Conservation (phyloP, 2,113 vertebrate genomes). For the Mirounga angustirostris region DNA sequence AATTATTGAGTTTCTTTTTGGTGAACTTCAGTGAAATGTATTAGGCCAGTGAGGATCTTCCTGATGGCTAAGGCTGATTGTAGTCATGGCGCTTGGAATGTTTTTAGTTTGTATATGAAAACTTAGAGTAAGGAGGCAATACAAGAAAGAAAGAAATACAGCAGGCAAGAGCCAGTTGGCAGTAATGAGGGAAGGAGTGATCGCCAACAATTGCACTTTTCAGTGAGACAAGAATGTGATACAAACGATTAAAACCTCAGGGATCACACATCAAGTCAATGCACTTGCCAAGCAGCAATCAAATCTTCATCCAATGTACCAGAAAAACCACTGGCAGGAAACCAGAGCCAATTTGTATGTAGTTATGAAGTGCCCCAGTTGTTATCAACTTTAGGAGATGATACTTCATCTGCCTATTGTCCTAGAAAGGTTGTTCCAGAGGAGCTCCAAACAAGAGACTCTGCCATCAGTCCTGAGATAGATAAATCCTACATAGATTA, state of each 20-base stretch:
- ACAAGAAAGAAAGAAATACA: slow-evolving; percentile 49
- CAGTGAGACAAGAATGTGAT: slow-evolving; percentile 73
- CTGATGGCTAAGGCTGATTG: background rate
- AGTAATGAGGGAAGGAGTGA: slow-evolving; percentile 67
- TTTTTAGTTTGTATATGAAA: slow-evolving; percentile 47
- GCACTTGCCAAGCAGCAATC: slow-evolving; percentile 71
- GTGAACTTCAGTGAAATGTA: background rate
- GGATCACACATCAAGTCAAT: slow-evolving; percentile 61
- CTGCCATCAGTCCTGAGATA: background rate
- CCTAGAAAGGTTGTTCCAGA: slow-evolving; percentile 1
- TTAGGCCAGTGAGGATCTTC: background rate
- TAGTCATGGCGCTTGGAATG: background rate
- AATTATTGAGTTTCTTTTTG: background rate
- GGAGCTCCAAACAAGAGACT: background rate
- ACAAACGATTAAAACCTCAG: slow-evolving; percentile 74
- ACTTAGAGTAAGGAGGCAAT: slow-evolving; percentile 47
- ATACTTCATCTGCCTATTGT: slow-evolving; percentile 10
- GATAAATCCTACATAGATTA: background rate
- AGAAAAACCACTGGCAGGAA: slow-evolving; percentile 60
- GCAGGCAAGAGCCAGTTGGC: slow-evolving; percentile 55
- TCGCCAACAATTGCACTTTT: slow-evolving; percentile 73
- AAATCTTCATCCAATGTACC: slow-evolving; percentile 67
- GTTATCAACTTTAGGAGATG: slow-evolving; percentile 41
- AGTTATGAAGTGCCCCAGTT: slow-evolving; percentile 58
- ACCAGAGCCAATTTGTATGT: slow-evolving; percentile 66